Percentiles rank a stretch among this genome's conserved stretches.
Conservation (phyloP, 2,888 invertebrate genomes). For the Drosophila quasianomalipes region DNA sequence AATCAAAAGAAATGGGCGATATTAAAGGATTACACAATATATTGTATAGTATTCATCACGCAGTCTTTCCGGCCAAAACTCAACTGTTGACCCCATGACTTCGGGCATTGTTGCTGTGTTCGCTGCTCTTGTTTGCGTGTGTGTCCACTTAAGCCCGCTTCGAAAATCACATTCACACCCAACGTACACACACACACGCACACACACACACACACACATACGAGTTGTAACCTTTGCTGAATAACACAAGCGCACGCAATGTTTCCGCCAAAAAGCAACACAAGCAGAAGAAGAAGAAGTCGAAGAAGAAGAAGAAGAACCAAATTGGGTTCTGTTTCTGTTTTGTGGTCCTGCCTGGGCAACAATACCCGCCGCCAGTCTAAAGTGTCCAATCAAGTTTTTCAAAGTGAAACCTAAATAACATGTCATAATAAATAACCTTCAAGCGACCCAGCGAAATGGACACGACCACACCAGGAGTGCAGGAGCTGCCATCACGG, state of each 20-base stretch:
- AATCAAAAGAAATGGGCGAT: conserved; percentile 35
- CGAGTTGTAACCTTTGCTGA: conserved; percentile 46
- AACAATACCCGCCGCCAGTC: conserved; percentile 52
- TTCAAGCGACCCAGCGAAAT: conserved; percentile 77
- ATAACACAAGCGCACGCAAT: conserved; percentile 78
- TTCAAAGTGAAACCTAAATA: conserved; percentile 82
- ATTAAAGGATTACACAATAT: conserved; percentile 69
- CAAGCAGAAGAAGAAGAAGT: conserved; percentile 3
- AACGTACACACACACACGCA: conserved; percentile 31
- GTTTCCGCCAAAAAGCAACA: conserved; percentile 60
- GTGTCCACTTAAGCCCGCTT: conserved; percentile 55
- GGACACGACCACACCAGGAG: conserved; percentile 62
- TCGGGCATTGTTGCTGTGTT: conserved; percentile 23
- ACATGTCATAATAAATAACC: conserved; percentile 81
- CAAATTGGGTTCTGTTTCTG: background rate
- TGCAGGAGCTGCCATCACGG: background rate
- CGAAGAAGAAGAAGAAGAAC: conserved; percentile 9
- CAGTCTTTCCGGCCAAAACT: conserved; percentile 51
- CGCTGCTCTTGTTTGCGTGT: conserved; percentile 50
- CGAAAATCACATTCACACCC: conserved; percentile 74
- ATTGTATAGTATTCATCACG: conserved; percentile 35
- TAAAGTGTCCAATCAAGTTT: conserved; percentile 81
- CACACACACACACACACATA: conserved; percentile 24
- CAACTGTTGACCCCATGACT: conserved; percentile 66
- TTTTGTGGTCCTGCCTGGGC: conserved; percentile 12